phyloP scores from a whole-genome alignment of 2,113 vertebrate genomes.

The Anguilla japonica region DNA sequence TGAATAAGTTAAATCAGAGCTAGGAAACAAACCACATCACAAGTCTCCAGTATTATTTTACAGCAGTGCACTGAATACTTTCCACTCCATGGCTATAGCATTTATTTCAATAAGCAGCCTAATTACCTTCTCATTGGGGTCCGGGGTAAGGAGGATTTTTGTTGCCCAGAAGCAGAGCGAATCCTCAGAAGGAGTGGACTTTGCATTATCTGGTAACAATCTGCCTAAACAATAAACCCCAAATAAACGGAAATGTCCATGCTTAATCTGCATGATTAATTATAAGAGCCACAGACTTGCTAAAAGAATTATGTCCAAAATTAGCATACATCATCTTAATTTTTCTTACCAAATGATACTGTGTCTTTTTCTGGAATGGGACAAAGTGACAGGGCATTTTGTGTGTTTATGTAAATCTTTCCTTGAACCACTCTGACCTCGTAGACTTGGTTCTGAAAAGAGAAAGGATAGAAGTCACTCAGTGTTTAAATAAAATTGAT shows the following conservation, averaged over 20 bases:
- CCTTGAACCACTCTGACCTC: constrained; percentile 54
- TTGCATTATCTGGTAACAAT: constrained; percentile 19
- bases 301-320: neutral
- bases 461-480: neutral
- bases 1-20: neutral
- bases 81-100: neutral
- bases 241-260: neutral
- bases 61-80: neutral
- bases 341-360: constrained; percentile 37
- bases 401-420: constrained; percentile 60
- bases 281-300: neutral
- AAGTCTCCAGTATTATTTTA: neutral
- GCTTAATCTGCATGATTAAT: neutral
- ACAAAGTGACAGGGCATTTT: constrained; percentile 48
- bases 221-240: constrained; percentile 28
- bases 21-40: constrained; percentile 10
- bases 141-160: constrained; percentile 60
- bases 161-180: constrained; percentile 59
- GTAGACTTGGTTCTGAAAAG: constrained; percentile 60
- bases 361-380: constrained; percentile 39
- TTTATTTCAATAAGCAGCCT: neutral
- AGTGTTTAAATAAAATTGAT: neutral
- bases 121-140: constrained; percentile 60
- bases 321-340: neutral
- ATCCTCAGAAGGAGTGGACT: constrained; percentile 41